Percentiles rank a stretch among this genome's conserved stretches.
Conservation (phyloP, 2,797 vertebrate genomes). For the Limnodromus scolopaceus region DNA sequence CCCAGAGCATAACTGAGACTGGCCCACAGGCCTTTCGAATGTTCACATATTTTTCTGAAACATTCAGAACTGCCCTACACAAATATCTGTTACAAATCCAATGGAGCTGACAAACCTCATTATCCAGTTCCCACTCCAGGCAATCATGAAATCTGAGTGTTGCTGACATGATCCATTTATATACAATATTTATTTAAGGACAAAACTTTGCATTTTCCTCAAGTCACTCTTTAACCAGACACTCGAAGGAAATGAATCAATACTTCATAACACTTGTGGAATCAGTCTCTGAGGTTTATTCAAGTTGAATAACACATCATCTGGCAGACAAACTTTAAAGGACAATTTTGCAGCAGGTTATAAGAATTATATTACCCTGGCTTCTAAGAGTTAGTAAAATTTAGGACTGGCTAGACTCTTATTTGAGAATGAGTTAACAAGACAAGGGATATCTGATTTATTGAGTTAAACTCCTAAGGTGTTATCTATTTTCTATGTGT, state of each 20-base stretch:
- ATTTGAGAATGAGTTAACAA: not conserved
- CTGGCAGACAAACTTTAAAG: conserved; percentile 28
- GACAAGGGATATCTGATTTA: not conserved
- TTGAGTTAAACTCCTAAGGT: not conserved
- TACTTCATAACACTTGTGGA: conserved; percentile 23
- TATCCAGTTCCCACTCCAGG: conserved; percentile 34
- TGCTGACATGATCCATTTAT: conserved; percentile 70
- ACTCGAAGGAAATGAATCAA: conserved; percentile 62
- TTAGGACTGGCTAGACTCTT: not conserved
- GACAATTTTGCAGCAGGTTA: conserved; percentile 1
- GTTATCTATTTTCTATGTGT: not conserved
- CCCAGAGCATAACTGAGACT: not conserved
- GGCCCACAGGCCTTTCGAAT: not conserved
- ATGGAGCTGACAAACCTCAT: conserved; percentile 47
- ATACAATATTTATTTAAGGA: conserved; percentile 67
- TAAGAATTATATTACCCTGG: not conserved
- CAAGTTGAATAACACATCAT: conserved; percentile 21
- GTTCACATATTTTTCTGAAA: conserved; percentile 21
- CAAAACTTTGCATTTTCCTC: conserved; percentile 55
- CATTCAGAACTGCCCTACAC: conserved; percentile 9
- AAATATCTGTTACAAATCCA: conserved; percentile 50
- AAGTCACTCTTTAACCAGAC: conserved; percentile 44
- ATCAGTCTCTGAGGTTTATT: conserved; percentile 59
- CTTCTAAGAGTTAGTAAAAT: not conserved
- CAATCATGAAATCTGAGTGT: conserved; percentile 60